A percentile compares a stretch with the other conserved stretches of the same genome.
These are phyloP conservation scores for Anomalospiza imberbis DNA, from an alignment of 2,797 vertebrate species.

Conservation along the genomic window DNA sequence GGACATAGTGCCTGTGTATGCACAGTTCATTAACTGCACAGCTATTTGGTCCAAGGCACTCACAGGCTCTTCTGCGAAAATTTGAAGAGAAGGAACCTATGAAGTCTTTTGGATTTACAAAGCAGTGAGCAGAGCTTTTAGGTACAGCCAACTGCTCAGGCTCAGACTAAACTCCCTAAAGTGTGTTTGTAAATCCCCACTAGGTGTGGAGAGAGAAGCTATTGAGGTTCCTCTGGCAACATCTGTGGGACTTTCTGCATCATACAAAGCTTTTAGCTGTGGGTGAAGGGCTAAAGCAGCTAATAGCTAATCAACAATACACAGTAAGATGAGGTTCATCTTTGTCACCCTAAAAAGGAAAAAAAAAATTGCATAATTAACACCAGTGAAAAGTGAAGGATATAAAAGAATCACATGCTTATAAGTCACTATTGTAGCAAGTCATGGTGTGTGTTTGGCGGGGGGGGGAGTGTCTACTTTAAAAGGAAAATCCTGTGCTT, in stretches of 20 bases:
- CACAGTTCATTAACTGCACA: constrained; percentile 49
- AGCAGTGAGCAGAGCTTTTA: background rate
- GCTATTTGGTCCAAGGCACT: constrained; percentile 36
- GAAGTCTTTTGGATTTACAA: background rate
- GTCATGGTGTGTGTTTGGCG: fast-evolving
- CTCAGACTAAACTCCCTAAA: background rate
- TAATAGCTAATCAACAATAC: background rate
- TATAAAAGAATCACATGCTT: background rate
- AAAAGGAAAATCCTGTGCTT: no score
- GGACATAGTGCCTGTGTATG: background rate
- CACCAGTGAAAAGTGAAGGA: background rate
- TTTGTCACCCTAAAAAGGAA: background rate
- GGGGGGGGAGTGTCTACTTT: fast-evolving
- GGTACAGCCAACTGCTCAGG: background rate
- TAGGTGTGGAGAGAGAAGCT: background rate
- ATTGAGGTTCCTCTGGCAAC: background rate
- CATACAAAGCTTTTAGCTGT: background rate
- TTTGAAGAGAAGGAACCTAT: background rate
- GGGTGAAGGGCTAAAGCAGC: background rate
- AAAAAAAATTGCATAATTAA: background rate
- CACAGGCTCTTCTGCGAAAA: constrained; percentile 8
- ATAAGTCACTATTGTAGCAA: background rate
- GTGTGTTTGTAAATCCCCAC: background rate
- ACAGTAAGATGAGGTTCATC: background rate
- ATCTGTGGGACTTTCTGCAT: background rate